Evolutionary conservation across 1,140 invertebrate genomes (phyloP), one percentile per base, ranked within the genome.

Genomic region (Tetragonula clypearis): DNA sequence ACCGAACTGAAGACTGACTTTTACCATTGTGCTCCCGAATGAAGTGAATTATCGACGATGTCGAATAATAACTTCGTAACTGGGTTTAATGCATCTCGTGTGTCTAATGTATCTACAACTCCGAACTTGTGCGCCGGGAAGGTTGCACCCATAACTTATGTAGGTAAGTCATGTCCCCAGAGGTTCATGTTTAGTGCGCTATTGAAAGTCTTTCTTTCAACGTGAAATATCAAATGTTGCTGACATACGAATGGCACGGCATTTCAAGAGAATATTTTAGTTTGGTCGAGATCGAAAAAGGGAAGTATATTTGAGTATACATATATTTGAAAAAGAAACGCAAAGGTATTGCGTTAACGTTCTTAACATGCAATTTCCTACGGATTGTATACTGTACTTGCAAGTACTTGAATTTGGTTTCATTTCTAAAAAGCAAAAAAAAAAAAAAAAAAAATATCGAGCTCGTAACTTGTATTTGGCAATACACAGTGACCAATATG

Each of bases 31-130:
- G 6, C 41, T 72, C 6, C 19, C 21, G 21, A 49, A 41, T 9
- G n/a, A 72, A 72, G 41, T 72, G 35, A 15, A 72, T 72, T 72
- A 23, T 49, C 69, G 6, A 15, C 6, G 41, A 23, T 72, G 69
- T 53, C 69, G 41, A 53, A 49, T 72, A 72, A 72, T 49, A 72
- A 72, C 35, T 72, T 72, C n/a, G 14, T 72, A 72, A 72, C 69
- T 72, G n/a, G 41, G 69, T 72, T 41, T 72, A 72, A 72, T 49
- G 41, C 35, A 49, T 49, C 21, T 49, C 23, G 35, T 21, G 12
- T n/a, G 69, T 72, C 69, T 72, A 72, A 53, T 49, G 23, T 72
- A 53, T 53, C 69, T 72, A 5, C 14, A 71, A 72, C 41, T 72
- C 2, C 35, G 2, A 72, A 72, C 69, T 72, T 53, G 21, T 23